Percentiles rank a stretch among this genome's conserved stretches.
Evolutionary conservation across 2,797 vertebrate genomes (phyloP).

Genomic region (Adelosebastes latens): DNA sequence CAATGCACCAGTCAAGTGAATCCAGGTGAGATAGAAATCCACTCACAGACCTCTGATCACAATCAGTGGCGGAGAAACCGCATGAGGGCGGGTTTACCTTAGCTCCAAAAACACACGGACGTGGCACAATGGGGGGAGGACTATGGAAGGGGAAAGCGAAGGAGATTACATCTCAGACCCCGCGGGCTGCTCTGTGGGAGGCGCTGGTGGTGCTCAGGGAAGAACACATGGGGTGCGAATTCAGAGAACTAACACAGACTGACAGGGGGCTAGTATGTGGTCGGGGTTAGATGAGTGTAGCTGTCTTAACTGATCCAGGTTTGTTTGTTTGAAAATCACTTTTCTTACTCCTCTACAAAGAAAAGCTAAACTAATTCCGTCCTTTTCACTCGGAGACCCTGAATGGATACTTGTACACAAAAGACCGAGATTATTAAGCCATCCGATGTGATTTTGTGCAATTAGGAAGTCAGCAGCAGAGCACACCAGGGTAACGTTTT

Average conservation of each 20-base stretch:
- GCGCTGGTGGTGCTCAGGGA: constrained; percentile 37
- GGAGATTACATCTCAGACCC: constrained; percentile 70
- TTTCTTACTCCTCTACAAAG: neutral
- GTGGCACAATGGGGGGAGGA: constrained; percentile 52
- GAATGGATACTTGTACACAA: neutral
- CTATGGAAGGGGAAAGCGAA: constrained; percentile 52
- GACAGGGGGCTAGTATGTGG: constrained; percentile 56
- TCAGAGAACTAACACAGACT: constrained; percentile 45
- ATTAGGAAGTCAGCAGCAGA: neutral
- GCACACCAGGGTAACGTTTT: neutral
- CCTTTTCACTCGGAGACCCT: neutral
- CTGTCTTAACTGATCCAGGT: constrained; percentile 5
- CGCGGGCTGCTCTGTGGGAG: constrained; percentile 50
- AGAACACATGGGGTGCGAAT: constrained; percentile 46
- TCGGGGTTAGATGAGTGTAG: constrained; percentile 17
- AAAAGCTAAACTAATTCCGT: neutral
- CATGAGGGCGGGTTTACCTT: constrained; percentile 57
- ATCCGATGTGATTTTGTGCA: constrained; percentile 23
- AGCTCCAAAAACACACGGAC: constrained; percentile 51
- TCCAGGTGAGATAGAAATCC: constrained; percentile 73
- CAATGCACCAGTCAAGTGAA: constrained; percentile 74
- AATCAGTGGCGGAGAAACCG: constrained; percentile 60
- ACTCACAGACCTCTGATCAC: constrained; percentile 73
- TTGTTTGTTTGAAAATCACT: neutral
- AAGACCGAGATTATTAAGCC: constrained; percentile 4